Conservation (phyloP, 2,888 invertebrate genomes). For the Ramazzottius varieornatus region DNA sequence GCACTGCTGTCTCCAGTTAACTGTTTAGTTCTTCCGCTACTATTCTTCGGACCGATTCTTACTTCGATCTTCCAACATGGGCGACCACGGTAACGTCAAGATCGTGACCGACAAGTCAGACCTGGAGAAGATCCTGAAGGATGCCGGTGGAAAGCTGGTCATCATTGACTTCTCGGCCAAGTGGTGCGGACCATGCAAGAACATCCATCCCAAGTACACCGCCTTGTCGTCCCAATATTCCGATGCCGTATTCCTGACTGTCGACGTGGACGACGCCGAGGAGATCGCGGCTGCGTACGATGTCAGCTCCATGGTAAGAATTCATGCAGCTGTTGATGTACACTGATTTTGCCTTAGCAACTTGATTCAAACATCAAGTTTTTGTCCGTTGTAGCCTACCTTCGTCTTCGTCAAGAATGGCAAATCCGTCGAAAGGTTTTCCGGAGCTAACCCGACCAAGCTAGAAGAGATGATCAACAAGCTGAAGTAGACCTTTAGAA, state of each 20-base stretch:
- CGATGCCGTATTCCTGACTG: not conserved
- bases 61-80: too few species aligned
- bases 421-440: not conserved
- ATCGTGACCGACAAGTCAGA: not conserved
- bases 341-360: not conserved
- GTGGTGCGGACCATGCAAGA: not conserved
- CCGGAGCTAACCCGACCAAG: not conserved
- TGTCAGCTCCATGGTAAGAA: not conserved
- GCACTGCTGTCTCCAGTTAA: too few species aligned
- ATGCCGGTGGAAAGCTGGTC: not conserved
- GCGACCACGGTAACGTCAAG: too few species aligned
- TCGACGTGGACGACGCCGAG: not conserved
- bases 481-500: too few species aligned
- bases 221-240: not conserved
- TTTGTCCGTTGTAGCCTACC: not conserved
- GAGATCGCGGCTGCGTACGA: not conserved
- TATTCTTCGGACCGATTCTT: too few species aligned
- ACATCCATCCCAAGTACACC: not conserved
- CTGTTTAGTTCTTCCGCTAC: too few species aligned
- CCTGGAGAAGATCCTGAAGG: conserved; percentile 1
- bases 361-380: not conserved
- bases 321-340: too few species aligned
- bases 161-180: not conserved
- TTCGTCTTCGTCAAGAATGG: not conserved
- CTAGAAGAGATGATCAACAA: not conserved